A percentile compares a stretch with the other conserved stretches of the same genome.
Evolutionary conservation across 2,888 invertebrate genomes (phyloP).

Genomic region (Andrena marginata): DNA sequence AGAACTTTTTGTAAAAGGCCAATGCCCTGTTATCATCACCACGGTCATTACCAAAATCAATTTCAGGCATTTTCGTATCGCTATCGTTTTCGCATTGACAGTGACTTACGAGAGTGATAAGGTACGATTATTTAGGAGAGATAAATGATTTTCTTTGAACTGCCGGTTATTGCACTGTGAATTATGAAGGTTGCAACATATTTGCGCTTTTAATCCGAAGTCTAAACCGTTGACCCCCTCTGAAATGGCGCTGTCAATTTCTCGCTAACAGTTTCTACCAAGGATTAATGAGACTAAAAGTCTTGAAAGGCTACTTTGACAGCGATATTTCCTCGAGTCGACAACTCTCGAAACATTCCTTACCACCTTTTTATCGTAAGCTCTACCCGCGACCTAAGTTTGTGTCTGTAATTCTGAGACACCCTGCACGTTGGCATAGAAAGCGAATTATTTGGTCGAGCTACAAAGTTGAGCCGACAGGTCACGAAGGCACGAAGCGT

Average conservation of each 20-base stretch:
- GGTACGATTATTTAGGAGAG: background rate
- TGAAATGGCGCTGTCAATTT: background rate
- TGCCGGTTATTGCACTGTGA: no score
- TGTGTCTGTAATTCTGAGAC: background rate
- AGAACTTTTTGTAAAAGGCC: background rate
- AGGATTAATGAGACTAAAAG: no score
- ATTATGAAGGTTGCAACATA: background rate
- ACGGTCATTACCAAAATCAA: conserved; percentile 3
- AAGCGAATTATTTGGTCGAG: background rate
- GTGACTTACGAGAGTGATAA: background rate
- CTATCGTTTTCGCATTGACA: background rate
- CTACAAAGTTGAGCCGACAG: background rate
- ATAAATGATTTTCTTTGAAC: no score
- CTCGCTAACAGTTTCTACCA: no score
- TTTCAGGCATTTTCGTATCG: background rate
- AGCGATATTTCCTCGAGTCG: background rate
- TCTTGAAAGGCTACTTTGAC: background rate
- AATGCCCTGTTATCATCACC: background rate
- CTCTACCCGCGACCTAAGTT: background rate
- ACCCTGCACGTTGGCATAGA: background rate
- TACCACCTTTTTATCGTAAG: background rate
- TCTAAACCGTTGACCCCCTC: background rate
- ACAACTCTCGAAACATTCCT: background rate
- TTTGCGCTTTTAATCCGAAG: background rate
- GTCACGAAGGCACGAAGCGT: background rate